These are phyloP conservation scores for Ia io DNA, from an alignment of 2,113 vertebrate species.

Conservation along the genomic window DNA sequence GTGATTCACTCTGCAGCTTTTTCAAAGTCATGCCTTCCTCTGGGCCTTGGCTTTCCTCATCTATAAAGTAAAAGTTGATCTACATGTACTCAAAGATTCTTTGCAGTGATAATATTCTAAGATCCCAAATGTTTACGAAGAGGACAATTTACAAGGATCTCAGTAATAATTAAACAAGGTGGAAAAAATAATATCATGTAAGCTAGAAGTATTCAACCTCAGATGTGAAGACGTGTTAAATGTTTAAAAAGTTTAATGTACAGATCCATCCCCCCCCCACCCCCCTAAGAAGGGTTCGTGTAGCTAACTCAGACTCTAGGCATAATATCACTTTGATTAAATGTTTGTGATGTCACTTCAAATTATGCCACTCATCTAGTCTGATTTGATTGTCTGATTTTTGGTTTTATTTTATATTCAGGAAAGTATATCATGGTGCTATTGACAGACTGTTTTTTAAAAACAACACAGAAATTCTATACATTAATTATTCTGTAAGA, in stretches of 20 bases:
- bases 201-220: neutral
- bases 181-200: neutral
- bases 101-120: neutral
- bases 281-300: neutral
- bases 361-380: neutral
- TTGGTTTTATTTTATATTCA: neutral
- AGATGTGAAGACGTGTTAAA: neutral
- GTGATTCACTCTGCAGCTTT: neutral
- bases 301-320: neutral
- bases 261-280: neutral
- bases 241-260: neutral
- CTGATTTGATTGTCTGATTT: neutral
- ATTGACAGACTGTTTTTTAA: neutral
- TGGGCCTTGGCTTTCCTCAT: neutral
- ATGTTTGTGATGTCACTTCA: neutral
- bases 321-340: slow-evolving; percentile 10
- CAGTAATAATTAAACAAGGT: neutral
- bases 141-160: neutral
- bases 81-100: neutral
- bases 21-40: neutral
- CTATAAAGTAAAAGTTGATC: neutral
- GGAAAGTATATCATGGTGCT: neutral
- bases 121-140: neutral
- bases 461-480: neutral
- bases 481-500: neutral